Base-by-base conservation (phyloP, 2,113 vertebrate species). In the Seriola quinqueradiata region DNA sequence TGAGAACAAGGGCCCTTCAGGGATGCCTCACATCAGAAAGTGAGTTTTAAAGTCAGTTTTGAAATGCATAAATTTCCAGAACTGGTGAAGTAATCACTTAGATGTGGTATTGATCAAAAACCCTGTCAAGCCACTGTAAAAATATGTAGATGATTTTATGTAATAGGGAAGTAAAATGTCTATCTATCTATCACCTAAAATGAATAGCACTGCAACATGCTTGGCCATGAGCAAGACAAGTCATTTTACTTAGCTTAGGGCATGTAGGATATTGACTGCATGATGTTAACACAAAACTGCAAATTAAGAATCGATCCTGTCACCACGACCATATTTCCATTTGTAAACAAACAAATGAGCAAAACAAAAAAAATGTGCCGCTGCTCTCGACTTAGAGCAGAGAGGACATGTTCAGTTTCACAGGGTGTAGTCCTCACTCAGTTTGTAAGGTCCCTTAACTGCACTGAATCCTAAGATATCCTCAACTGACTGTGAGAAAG, bases 231-330 rank as follows among this genome's bases (percentile, higher is more conserved):
- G 58, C 48, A 81, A 80, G 55, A 88, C 23, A 75, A 81, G 38
- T 78, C 17, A 81, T 82, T 85, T 69, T 74, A 58, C 75, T 70
- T 65, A 48, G 84, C 89, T 89, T 67, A 64, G 81, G 82, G 87
- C 85, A 67, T 61, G 69, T 21, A 21, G 38, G 76, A 70, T 85
- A 93, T 85, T 55, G 90, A 89, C 64, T 83, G 61, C 38, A 72
- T 81, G 68, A 86, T 82, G 86, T 92, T 77, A 83, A 93, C 82
- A 81, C 55, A 73, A 83, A 72, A 82, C 75, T 66, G 74, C 80
- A 93, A 89, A 90, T 90, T 90, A 90, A 50, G 76, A 89, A 93
- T 90, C 82, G 87, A 93, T 93, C 79, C 65, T 75, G 70, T 73
- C 61, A 63, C 67, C 17, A 50, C 44, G 8, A 63, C 8, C 1